Percentiles rank a stretch among this genome's conserved stretches.
phyloP scores from a whole-genome alignment of 1,140 invertebrate species.

The Neoseiulus cucumeris region DNA sequence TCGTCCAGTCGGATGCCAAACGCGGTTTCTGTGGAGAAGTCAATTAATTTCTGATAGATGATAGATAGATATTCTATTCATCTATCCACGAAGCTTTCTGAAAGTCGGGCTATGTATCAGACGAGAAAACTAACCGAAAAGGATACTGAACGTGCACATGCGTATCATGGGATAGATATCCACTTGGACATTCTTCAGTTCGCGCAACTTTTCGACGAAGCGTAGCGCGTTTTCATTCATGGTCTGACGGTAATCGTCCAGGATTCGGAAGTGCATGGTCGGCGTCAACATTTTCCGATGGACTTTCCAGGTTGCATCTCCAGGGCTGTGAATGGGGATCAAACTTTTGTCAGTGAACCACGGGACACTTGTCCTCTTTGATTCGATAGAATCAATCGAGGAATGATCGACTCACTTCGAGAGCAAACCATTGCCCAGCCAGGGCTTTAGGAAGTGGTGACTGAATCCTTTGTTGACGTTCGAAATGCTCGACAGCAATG shows the following conservation, averaged over 20 bases:
- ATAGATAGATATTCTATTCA: no score
- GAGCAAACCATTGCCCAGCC: slow-evolving; percentile 65
- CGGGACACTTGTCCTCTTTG: no score
- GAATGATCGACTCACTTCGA: slow-evolving; percentile 42
- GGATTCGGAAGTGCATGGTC: slow-evolving; percentile 35
- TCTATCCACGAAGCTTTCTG: no score
- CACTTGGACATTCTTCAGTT: background rate
- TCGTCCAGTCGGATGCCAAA: background rate
- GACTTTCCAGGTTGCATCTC: slow-evolving; percentile 29
- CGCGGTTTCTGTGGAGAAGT: background rate
- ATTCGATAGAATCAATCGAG: no score
- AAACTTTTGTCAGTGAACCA: no score
- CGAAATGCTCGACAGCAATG: slow-evolving; percentile 35
- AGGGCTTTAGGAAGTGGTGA: slow-evolving; percentile 48
- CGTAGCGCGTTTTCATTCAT: slow-evolving; percentile 31
- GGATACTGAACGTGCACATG: background rate
- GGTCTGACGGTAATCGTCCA: slow-evolving; percentile 32
- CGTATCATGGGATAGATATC: background rate
- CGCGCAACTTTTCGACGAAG: background rate
- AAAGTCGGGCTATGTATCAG: no score
- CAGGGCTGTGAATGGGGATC: slow-evolving; percentile 12
- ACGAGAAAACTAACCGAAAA: no score
- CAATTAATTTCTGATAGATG: no score
- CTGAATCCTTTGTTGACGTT: slow-evolving; percentile 58
- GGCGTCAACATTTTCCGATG: slow-evolving; percentile 34